phyloP scores from a whole-genome alignment of 2,113 vertebrate genomes.

The Tychaedon coryphoeus region DNA sequence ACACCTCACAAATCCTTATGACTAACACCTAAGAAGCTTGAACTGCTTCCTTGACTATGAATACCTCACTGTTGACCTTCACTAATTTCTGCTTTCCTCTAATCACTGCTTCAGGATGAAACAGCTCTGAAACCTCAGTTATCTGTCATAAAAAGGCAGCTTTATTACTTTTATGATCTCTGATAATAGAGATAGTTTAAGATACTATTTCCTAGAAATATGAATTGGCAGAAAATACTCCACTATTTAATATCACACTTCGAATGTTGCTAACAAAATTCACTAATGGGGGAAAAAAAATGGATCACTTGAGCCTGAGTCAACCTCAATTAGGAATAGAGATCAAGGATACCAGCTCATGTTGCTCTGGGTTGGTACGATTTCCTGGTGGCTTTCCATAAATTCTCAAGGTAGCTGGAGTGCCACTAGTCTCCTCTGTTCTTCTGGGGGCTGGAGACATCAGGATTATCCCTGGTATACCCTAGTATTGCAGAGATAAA shows the following conservation, averaged over 20 bases:
- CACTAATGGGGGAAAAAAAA: accelerated
- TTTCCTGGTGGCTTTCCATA: not conserved
- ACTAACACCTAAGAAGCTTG: not conserved
- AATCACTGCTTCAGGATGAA: not conserved
- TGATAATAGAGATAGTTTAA: not conserved
- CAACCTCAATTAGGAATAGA: not conserved
- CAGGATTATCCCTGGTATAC: not conserved
- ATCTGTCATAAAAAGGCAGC: not conserved
- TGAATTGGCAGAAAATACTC: not conserved
- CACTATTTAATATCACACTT: not conserved
- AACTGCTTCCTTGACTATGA: not conserved
- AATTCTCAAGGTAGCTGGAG: not conserved
- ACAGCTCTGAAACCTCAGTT: not conserved
- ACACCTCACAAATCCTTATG: not conserved
- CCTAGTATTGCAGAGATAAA: not conserved
- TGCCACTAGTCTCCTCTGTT: not conserved
- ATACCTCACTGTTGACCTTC: not conserved
- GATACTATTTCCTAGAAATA: not conserved
- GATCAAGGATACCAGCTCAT: not conserved
- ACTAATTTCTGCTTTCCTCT: not conserved
- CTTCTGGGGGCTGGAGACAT: not conserved
- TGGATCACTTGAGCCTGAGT: not conserved
- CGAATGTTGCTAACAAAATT: not conserved
- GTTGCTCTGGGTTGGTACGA: not conserved
- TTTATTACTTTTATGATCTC: not conserved